phyloP scores from a whole-genome alignment of 1,140 invertebrate genomes.

The Caenorhabditis briggsae region DNA sequence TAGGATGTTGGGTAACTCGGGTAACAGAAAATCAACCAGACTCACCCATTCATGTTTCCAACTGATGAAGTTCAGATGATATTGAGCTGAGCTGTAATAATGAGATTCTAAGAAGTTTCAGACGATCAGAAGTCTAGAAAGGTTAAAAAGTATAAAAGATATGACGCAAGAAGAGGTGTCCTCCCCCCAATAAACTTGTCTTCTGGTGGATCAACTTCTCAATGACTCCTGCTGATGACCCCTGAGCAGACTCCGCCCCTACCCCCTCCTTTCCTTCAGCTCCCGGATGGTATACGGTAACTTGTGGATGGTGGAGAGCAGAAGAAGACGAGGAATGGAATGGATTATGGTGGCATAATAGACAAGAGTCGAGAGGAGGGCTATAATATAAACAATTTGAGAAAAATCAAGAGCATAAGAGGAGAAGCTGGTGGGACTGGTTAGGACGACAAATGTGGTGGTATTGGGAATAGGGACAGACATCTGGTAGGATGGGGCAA shows the following conservation, averaged over 20 bases:
- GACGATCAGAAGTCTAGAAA: not conserved
- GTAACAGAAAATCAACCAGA: no score
- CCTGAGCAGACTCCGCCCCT: constrained; percentile 17
- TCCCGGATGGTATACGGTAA: constrained; percentile 13
- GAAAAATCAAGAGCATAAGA: constrained; percentile 8
- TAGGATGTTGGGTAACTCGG: no score
- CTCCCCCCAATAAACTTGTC: no score
- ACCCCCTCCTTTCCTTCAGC: not conserved
- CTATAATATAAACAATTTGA: constrained; percentile 50
- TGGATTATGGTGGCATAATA: no score
- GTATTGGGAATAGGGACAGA: not conserved
- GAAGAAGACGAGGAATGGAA: not conserved
- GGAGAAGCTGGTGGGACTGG: not conserved
- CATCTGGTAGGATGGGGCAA: not conserved
- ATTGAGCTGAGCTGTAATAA: no score
- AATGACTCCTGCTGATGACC: not conserved
- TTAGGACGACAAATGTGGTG: not conserved
- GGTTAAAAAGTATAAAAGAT: not conserved
- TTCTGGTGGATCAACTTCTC: not conserved
- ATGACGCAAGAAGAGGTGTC: no score
- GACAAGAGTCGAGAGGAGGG: not conserved
- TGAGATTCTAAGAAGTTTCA: no score
- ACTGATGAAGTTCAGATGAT: no score
- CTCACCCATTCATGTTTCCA: no score
- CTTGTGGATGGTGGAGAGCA: not conserved